A percentile compares a stretch with the other conserved stretches of the same genome.
phyloP scores from a whole-genome alignment of 1,140 invertebrate species.

The Drosophila rufa region DNA sequence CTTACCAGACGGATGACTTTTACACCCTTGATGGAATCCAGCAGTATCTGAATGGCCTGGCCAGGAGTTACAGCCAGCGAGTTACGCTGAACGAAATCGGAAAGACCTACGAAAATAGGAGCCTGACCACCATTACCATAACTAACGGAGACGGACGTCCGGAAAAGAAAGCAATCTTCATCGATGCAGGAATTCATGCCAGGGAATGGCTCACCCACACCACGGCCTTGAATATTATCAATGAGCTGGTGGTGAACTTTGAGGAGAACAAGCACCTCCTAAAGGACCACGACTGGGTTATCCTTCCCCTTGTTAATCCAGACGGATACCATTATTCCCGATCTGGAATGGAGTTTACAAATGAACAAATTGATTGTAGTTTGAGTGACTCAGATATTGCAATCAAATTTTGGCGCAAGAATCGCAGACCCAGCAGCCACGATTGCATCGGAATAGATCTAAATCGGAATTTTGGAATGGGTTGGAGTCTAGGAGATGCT shows the following conservation, averaged over 20 bases:
- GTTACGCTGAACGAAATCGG: no score
- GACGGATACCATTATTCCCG: conserved; percentile 53
- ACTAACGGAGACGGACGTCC: conserved; percentile 71
- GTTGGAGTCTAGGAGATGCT: not conserved
- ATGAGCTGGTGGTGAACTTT: conserved; percentile 87
- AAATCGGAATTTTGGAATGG: conserved; percentile 42
- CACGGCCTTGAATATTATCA: conserved; percentile 87
- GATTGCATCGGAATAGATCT: conserved; percentile 38
- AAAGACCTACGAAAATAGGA: no score
- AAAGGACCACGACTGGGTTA: conserved; percentile 48
- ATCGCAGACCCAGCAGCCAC: conserved; percentile 6
- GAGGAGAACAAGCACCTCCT: conserved; percentile 83
- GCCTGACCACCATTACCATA: not conserved
- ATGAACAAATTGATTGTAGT: not conserved
- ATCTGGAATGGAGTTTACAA: not conserved
- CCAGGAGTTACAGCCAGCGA: no score
- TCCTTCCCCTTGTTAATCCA: conserved; percentile 43
- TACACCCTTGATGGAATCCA: no score
- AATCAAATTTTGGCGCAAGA: conserved; percentile 27
- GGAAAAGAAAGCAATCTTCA: conserved; percentile 86
- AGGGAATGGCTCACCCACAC: conserved; percentile 88
- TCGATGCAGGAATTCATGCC: conserved; percentile 87
- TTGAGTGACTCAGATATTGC: not conserved
- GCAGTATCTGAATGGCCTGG: no score
- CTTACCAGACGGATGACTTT: no score